Evolutionary conservation across 2,888 invertebrate species (phyloP).

Genomic region (Eudasyphora cyanicolor): DNA sequence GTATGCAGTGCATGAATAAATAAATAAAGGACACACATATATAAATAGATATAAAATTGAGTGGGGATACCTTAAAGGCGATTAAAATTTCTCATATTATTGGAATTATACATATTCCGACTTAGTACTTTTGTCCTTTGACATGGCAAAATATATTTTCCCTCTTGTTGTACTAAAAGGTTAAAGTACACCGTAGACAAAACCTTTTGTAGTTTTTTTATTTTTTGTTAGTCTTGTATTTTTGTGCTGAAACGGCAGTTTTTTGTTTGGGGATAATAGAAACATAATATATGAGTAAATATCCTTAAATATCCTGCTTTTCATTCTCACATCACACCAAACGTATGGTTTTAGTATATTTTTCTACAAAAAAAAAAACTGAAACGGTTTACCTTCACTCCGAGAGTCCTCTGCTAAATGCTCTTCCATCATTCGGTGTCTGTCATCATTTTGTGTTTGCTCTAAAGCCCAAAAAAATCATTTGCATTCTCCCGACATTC

Average conservation of each 20-base stretch:
- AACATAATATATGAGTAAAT: constrained; percentile 31
- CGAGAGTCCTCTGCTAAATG: background rate
- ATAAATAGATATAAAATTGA: background rate
- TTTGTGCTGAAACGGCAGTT: constrained; percentile 40
- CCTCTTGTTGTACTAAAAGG: constrained; percentile 32
- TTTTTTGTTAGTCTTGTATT: background rate
- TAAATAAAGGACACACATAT: too few relatives aligned
- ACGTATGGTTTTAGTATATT: background rate
- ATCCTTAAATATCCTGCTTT: background rate
- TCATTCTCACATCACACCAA: background rate
- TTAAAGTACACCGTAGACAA: constrained; percentile 12
- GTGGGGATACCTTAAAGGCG: too few relatives aligned
- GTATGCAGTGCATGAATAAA: too few relatives aligned
- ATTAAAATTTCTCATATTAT: background rate
- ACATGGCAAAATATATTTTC: background rate
- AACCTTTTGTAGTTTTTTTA: constrained; percentile 20
- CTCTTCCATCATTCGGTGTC: background rate
- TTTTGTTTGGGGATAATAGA: constrained; percentile 7
- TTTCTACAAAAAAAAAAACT: background rate
- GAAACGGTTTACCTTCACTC: background rate
- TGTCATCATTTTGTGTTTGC: background rate
- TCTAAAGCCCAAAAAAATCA: background rate
- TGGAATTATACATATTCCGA: background rate
- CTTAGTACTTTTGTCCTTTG: background rate
- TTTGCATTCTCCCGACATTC: background rate